Evolutionary conservation across 2,113 vertebrate genomes (phyloP), one percentile per base, ranked within the genome.

Genomic region (Lampris incognitus): DNA sequence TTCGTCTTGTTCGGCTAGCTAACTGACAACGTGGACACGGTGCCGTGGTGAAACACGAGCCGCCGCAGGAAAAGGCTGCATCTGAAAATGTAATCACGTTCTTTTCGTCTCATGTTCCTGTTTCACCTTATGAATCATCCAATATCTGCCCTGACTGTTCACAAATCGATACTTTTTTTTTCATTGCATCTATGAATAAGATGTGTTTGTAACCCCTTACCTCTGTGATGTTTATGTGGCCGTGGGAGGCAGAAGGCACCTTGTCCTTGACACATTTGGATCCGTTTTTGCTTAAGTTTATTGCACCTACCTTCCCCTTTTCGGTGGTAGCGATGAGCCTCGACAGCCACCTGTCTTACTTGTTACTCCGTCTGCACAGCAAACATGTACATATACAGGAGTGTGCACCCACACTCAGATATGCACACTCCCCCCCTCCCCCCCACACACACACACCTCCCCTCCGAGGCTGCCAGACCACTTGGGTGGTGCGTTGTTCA

Each of bases 401-500:
- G 11, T 36, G 11, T 70, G 61, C 50, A 66, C 50, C 11, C 38
- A 66, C 76, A 61, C 51, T 40, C 66, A 66, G 60, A 64, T 60
- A 65, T 46, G 74, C 54, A 79, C 58, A 63, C 7, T 42, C 59
- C 56, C 59, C 72, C 50, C 58, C 65, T 57, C 10, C 72, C 38
- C 60, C 55, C 2, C 56, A 58, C 0, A 58, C 56, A 72, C 49
- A 66, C 24, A 49, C 41, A 76, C 59, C 59, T 62, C n/a, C 68
- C 42, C 61, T 54, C 37, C 55, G 64, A 86, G 75, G 68, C 88
- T 91, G 91, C 84, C 91, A 89, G 84, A 79, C 89, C 84, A 87
- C 78, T 87, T 82, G 87, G 85, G 86, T 89, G 89, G 87, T 88
- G 89, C 84, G 90, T 91, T 89, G 88, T 93, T 94, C 91, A 88